Percentiles rank a stretch among this genome's conserved stretches.
Evolutionary conservation across 2,888 invertebrate species (phyloP).

Genomic region (Sarcophaga carnaria): DNA sequence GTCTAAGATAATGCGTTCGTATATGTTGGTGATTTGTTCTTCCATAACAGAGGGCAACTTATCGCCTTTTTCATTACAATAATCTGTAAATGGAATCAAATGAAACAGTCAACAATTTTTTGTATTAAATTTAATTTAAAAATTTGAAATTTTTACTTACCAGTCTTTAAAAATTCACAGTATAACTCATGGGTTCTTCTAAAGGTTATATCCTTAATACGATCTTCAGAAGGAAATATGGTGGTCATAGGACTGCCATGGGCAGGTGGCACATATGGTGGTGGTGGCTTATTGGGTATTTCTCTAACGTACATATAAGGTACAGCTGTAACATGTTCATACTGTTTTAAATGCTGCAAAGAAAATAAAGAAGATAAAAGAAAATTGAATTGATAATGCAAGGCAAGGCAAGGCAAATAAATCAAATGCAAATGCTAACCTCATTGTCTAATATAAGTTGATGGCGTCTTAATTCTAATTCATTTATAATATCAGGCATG

Average conservation of each 20-base stretch:
- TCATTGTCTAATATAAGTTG: conserved; percentile 86
- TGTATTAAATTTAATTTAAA: neutral
- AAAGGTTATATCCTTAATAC: conserved; percentile 78
- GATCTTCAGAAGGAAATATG: conserved; percentile 78
- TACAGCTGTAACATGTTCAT: conserved; percentile 82
- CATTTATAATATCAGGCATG: conserved; percentile 81
- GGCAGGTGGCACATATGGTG: conserved; percentile 87
- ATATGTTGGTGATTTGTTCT: conserved; percentile 82
- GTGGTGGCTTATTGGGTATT: conserved; percentile 89
- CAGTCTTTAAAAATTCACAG: conserved; percentile 75
- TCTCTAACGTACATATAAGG: conserved; percentile 84
- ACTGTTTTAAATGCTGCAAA: conserved; percentile 84
- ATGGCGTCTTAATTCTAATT: conserved; percentile 85
- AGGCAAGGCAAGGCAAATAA: neutral
- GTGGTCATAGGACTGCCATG: conserved; percentile 80
- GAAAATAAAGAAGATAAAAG: neutral
- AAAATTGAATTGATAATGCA: neutral
- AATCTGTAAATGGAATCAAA: conserved; percentile 69
- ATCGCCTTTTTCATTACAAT: conserved; percentile 74
- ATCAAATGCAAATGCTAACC: conserved; percentile 79
- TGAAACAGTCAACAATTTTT: neutral
- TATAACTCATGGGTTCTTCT: conserved; percentile 77
- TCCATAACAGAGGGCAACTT: conserved; percentile 75
- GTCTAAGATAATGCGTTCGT: conserved; percentile 85
- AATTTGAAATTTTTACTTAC: conserved; percentile 70